phyloP scores from a whole-genome alignment of 2,888 invertebrate species.

The Nebria brevicollis region DNA sequence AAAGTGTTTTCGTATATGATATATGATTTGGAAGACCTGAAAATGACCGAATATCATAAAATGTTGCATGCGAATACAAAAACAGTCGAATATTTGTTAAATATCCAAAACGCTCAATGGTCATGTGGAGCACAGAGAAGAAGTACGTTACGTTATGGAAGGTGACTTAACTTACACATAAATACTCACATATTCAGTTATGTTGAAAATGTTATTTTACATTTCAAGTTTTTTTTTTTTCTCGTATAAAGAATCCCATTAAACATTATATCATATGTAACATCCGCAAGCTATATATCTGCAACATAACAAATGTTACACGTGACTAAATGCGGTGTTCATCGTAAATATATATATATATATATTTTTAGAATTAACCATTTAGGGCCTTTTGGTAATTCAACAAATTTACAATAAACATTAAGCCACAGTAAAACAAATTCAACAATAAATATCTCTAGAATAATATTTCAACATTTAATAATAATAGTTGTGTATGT shows the following conservation, averaged over 20 bases:
- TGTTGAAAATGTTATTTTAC: not conserved
- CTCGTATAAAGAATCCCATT: too few relatives aligned
- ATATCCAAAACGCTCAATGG: not conserved
- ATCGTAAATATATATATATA: too few relatives aligned
- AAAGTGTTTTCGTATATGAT: not conserved
- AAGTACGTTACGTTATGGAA: too few relatives aligned
- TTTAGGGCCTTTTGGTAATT: not conserved
- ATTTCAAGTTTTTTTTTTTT: not conserved
- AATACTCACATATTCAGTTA: not conserved
- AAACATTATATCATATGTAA: too few relatives aligned
- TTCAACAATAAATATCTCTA: not conserved
- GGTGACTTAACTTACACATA: not conserved
- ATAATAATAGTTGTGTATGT: not conserved
- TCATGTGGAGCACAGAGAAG: too few relatives aligned
- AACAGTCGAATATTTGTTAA: not conserved
- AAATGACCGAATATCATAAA: constrained; percentile 9
- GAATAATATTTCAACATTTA: not conserved
- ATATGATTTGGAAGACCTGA: constrained; percentile 14
- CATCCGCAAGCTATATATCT: too few relatives aligned
- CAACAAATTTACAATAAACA: not conserved
- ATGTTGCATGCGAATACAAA: not conserved
- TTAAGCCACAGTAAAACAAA: not conserved
- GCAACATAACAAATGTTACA: too few relatives aligned
- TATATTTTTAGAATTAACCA: too few relatives aligned
- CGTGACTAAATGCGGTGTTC: too few relatives aligned